phyloP scores from a whole-genome alignment of 2,797 vertebrate species.

The Cossypha dichroa region DNA sequence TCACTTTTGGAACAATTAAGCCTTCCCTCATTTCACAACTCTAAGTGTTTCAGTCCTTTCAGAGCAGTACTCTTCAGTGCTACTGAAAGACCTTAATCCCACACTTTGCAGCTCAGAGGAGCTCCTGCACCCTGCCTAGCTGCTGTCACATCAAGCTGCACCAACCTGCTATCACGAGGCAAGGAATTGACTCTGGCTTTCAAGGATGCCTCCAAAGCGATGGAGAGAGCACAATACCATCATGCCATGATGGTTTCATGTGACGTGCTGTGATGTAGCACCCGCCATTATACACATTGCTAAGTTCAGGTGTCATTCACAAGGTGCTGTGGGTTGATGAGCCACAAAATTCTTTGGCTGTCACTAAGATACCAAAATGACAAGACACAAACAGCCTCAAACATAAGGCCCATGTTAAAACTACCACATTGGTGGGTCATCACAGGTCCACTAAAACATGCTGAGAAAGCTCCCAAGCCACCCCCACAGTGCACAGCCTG shows the following conservation, averaged over 20 bases:
- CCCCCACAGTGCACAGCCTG: neutral
- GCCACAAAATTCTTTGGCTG: neutral
- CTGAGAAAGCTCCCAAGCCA: neutral
- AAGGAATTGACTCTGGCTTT: neutral
- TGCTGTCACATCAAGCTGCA: neutral
- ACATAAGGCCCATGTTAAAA: neutral
- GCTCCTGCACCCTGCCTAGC: neutral
- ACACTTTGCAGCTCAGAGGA: neutral
- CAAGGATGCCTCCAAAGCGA: neutral
- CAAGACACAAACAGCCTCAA: neutral
- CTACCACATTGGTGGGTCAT: neutral
- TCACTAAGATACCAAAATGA: fast-evolving
- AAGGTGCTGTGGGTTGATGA: neutral
- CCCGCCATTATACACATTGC: fast-evolving
- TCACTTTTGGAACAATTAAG: neutral
- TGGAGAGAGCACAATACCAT: neutral
- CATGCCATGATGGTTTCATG: fast-evolving
- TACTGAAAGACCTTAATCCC: neutral
- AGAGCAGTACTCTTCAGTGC: neutral
- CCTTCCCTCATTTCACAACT: neutral
- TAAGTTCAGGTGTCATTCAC: neutral
- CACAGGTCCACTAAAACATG: neutral
- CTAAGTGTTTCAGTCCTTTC: neutral
- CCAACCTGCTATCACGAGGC: neutral
- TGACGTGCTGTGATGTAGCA: fast-evolving